Evolutionary conservation across 2,113 vertebrate species (phyloP), one percentile per base, ranked within the genome.

Genomic region (Thalassoma bifasciatum): DNA sequence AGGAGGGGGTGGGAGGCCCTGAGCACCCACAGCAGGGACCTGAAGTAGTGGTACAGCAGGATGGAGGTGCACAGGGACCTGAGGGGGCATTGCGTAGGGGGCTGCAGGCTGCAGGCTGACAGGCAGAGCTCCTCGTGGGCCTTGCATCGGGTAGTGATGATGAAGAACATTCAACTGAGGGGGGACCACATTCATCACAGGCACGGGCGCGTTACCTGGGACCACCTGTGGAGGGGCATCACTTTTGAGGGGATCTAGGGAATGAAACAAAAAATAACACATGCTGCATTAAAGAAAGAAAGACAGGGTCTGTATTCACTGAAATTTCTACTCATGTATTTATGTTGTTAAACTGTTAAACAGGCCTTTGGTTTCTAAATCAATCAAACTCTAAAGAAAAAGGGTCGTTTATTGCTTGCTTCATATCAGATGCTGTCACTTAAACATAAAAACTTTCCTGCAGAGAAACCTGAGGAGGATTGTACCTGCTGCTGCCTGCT

Each of bases 1-100:
- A 8, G 98, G 97, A 8, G 97, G 98, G 0, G 98, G 97, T 0
- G 96, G 97, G 50, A 95, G 94, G 89, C 95, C 96, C 94, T 98
- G 97, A 88, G 95, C 91, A 9, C 94, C 88, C 26, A 95, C 94
- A 67, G 95, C 88, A 22, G 96, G 95, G 74, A 96, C 94, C 90
- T 96, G 97, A 74, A 98, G 89, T 60, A 97, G 94, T 70, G 96
- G 96, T 64, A 96, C 91, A 36, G 95, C 90, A 0, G 96, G n/a
- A 79, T 96, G 97, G 64, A 99, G 93, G 72, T 97, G 97, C 87
- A 97, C 78, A 44, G 97, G 95, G 57, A 96, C 90, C 66, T 94
- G 96, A 72, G 95, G 95, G 36, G 92, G 95, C 62, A 98, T 90
- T 68, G 24, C 93, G 74, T 94, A 98, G 4, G 95, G 94, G 26